A percentile compares a stretch with the other conserved stretches of the same genome.
Evolutionary conservation across 2,888 invertebrate species (phyloP).

Genomic region (Phengaris arion): DNA sequence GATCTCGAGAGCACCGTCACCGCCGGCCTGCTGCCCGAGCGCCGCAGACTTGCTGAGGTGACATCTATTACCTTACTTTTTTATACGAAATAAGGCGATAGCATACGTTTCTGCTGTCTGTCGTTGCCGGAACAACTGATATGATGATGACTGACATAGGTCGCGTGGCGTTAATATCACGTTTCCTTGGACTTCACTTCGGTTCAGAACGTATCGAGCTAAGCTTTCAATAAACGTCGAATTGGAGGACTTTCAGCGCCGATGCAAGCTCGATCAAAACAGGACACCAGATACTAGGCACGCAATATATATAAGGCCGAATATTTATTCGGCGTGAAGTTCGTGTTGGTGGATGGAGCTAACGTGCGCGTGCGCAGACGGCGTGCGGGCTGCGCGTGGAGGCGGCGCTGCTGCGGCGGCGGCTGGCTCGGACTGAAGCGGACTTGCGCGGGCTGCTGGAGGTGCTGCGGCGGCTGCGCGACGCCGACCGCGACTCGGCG

Average conservation of each 20-base stretch:
- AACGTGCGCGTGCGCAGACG: slow-evolving; percentile 47
- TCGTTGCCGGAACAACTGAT: no score
- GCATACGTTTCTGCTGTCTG: no score
- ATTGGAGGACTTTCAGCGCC: background rate
- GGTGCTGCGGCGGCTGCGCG: slow-evolving; percentile 72
- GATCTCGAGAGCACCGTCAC: slow-evolving; percentile 84
- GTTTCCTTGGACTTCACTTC: no score
- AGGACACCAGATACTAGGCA: background rate
- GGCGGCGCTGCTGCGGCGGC: slow-evolving; percentile 58
- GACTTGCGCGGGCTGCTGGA: slow-evolving; percentile 77
- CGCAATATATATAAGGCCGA: no score
- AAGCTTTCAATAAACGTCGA: background rate
- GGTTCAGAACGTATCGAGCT: no score
- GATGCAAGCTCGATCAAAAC: background rate
- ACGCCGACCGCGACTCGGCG: slow-evolving; percentile 71
- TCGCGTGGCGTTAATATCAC: no score
- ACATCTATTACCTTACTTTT: background rate
- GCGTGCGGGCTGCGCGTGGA: slow-evolving; percentile 60
- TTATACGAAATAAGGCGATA: background rate
- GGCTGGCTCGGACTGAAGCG: slow-evolving; percentile 67
- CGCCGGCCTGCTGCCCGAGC: slow-evolving; percentile 72
- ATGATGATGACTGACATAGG: no score
- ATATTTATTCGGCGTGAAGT: no score
- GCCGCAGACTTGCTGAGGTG: slow-evolving; percentile 59
- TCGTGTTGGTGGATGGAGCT: background rate